These are phyloP conservation scores for Brachionus rotundiformis DNA, from an alignment of 1,140 invertebrate genomes.

Conservation along the genomic window DNA sequence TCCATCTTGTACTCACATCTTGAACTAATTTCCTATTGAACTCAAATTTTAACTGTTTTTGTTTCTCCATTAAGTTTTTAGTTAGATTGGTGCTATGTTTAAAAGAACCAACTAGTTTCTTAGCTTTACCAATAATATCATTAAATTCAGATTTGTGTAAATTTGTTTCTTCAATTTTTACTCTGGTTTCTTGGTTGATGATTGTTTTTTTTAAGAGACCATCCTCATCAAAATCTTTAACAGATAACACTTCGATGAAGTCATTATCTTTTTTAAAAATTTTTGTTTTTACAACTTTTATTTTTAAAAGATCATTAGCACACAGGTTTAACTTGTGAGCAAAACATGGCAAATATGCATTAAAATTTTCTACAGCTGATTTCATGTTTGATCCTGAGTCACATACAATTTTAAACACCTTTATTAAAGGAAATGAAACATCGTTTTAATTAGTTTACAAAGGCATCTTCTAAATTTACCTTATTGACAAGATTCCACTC, in stretches of 20 bases:
- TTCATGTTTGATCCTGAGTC: background rate
- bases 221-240: background rate
- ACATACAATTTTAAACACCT: background rate
- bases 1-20: constrained; percentile 17
- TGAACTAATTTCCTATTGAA: background rate
- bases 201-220: background rate
- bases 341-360: background rate
- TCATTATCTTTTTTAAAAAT: background rate
- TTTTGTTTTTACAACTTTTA: constrained; percentile 1
- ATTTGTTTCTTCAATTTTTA: background rate
- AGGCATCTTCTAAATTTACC: background rate
- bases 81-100: background rate
- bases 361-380: background rate
- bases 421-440: background rate
- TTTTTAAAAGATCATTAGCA: background rate
- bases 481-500: background rate
- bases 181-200: background rate
- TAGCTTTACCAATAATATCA: background rate
- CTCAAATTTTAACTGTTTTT: background rate
- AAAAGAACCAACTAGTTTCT: background rate
- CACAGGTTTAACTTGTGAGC: constrained; percentile 5
- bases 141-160: background rate
- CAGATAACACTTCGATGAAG: background rate
- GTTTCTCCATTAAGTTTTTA: background rate
- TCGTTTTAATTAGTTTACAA: background rate